Evolutionary conservation across 2,888 invertebrate species (phyloP), one percentile per base, ranked within the genome.

Genomic region (Slavum lentiscoides): DNA sequence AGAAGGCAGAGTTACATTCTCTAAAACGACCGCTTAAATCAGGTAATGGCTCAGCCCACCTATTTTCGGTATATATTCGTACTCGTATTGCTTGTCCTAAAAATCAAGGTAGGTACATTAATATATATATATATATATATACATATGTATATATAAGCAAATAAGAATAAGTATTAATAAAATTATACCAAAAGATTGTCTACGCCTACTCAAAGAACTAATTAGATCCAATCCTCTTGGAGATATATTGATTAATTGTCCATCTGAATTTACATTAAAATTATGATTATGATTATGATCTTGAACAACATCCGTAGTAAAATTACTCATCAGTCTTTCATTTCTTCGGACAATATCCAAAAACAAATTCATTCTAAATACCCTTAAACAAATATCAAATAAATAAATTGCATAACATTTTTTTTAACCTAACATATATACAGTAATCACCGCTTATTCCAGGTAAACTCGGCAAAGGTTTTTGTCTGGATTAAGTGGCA

Each of bases 1-100:
- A 94, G 87, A 91, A 93, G 62, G 90, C 89, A 0, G 94, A 93
- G 43, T 91, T 90, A 85, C 92, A 91, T 84, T 93, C 92, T 19
- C 94, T 88, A 85, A 89, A 91, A 43, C 92, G 88, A 39, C 92
- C 92, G 37, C 91, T 91, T 84, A 91, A 88, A 87, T 92, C 92
- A 7, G 91, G 90, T 83, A 92, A 88, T 19, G 92, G 90, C 74
- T 90, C 87, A 49, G 82, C 74, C 82, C 82, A 82, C 2, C 67
- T 7, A 70, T 75, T 67, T 1, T 70, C 21, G 4, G 2, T 0
- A 70, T 82, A 82, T 8, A 82, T 64, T 55, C n/a, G 7, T 30
- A 37, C 19, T 68, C 81, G 55, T 1, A 39, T 21, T 43, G 4
- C 9, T 64, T 68, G 59, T 21, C 53, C 69, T 77, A 9, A 30